Evolutionary conservation across 2,797 vertebrate species (phyloP).

Genomic region (Thripadectes ignobilis): DNA sequence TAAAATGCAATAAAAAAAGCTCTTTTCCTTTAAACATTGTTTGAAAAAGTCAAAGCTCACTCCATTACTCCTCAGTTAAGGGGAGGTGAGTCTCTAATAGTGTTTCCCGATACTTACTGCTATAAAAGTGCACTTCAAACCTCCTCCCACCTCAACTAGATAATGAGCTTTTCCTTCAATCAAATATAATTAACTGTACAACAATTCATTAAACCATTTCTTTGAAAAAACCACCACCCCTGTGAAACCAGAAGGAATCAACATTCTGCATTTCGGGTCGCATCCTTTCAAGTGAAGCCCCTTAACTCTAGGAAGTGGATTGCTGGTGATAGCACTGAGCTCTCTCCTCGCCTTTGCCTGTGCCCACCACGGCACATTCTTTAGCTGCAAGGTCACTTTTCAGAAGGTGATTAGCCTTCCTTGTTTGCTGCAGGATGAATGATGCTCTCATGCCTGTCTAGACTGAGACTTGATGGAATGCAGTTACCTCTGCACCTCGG

Average conservation of each 20-base stretch:
- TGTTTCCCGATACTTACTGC: not conserved
- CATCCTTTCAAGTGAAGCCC: not conserved
- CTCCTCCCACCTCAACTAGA: constrained; percentile 3
- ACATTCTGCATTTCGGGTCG: not conserved
- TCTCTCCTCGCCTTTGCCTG: not conserved
- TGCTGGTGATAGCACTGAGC: not conserved
- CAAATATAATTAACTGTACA: not conserved
- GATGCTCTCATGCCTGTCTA: constrained; percentile 48
- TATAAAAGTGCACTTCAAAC: not conserved
- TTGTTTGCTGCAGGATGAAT: constrained; percentile 24
- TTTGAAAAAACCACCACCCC: not conserved
- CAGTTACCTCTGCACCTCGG: not conserved
- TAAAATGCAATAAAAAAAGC: not conserved
- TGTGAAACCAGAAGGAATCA: not conserved
- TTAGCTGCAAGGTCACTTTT: constrained; percentile 27
- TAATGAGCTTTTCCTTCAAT: constrained; percentile 10
- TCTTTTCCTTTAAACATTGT: not conserved
- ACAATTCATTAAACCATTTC: not conserved
- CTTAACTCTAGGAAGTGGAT: not conserved
- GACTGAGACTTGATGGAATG: constrained; percentile 53
- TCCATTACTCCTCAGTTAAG: not conserved
- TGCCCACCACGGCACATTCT: constrained; percentile 14
- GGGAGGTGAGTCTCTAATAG: not conserved
- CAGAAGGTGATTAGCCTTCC: constrained; percentile 4
- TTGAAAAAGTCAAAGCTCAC: not conserved